phyloP scores from a whole-genome alignment of 2,113 vertebrate genomes.

The Pelecanus crispus region DNA sequence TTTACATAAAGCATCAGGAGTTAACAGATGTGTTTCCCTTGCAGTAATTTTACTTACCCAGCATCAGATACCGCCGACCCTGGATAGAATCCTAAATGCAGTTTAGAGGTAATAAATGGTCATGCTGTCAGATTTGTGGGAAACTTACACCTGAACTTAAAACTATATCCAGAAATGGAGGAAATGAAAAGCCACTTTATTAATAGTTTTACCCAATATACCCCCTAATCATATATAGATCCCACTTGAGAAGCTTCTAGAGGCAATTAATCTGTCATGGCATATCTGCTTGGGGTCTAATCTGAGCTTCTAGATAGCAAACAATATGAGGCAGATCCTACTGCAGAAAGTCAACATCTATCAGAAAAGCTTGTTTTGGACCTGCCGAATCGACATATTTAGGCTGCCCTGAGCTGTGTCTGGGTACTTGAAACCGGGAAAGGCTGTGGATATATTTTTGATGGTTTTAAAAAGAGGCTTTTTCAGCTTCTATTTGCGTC shows the following conservation, averaged over 20 bases:
- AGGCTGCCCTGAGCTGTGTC: background rate
- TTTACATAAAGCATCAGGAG: background rate
- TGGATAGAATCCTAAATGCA: background rate
- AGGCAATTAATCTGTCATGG: background rate
- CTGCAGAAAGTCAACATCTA: background rate
- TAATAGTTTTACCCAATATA: background rate
- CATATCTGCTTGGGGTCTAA: background rate
- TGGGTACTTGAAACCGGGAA: background rate
- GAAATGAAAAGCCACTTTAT: background rate
- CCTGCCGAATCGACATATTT: background rate
- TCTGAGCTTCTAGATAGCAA: background rate
- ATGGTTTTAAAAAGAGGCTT: background rate
- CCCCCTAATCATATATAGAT: background rate
- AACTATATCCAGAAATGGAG: background rate
- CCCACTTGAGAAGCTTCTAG: background rate
- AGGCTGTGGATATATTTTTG: background rate
- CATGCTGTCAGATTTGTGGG: background rate
- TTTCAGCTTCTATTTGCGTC: background rate
- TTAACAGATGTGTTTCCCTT: background rate
- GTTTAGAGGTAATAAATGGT: background rate
- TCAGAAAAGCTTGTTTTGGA: background rate
- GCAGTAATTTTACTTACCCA: background rate
- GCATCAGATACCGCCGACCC: accelerated
- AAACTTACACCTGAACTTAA: background rate
- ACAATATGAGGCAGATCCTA: background rate